phyloP scores from a whole-genome alignment of 1,140 invertebrate species.

The Drosophila mayri region DNA sequence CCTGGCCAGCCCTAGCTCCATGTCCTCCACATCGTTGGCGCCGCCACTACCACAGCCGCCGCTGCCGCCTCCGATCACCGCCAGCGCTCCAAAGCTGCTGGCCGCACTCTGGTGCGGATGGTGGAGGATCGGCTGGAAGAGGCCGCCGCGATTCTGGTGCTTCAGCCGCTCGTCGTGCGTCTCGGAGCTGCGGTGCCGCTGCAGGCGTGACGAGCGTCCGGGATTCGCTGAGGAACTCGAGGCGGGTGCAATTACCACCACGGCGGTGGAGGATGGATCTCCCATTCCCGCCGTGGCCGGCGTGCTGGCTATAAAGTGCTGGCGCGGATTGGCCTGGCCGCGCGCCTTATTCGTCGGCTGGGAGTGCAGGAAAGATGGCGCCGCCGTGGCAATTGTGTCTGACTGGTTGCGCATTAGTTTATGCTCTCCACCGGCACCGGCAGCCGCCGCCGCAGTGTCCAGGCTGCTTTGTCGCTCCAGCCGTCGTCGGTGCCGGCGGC shows the following conservation, averaged over 20 bases:
- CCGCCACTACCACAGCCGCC: constrained; percentile 17
- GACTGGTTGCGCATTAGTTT: constrained; percentile 79
- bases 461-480: constrained; percentile 76
- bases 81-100: constrained; percentile 48
- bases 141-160: constrained; percentile 66
- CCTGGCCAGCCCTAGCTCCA: constrained; percentile 69
- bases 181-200: constrained; percentile 81
- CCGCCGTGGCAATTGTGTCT: constrained; percentile 68
- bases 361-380: constrained; percentile 64
- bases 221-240: constrained; percentile 18
- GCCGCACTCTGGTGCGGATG: constrained; percentile 53
- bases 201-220: constrained; percentile 60
- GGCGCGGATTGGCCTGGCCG: constrained; percentile 46
- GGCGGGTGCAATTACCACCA: constrained; percentile 47
- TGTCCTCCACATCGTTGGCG: constrained; percentile 64
- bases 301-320: constrained; percentile 57
- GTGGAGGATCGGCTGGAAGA: constrained; percentile 74
- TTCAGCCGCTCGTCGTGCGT: constrained; percentile 79
- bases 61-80: constrained; percentile 27
- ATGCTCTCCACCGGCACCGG: constrained; percentile 38
- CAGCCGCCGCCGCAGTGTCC: constrained; percentile 56
- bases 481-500: constrained; percentile 67
- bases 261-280: constrained; percentile 20
- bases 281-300: constrained; percentile 1
- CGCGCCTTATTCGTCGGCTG: constrained; percentile 43